Evolutionary conservation across 64 coral and sea anemone genomes (phyloP).

Genomic region (Actinia tenebrosa): DNA sequence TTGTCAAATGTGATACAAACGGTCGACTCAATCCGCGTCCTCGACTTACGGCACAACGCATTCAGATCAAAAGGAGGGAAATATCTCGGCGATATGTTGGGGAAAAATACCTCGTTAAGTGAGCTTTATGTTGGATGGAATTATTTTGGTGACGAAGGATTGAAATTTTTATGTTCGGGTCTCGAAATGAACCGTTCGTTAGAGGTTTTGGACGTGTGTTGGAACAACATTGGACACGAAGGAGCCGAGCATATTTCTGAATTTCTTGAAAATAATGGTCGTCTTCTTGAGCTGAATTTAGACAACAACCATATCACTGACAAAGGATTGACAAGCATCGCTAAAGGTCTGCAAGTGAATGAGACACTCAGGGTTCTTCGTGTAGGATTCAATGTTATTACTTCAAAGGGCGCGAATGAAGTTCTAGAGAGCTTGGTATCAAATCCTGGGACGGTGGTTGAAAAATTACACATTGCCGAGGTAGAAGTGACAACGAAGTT

Average conservation of each 20-base stretch:
- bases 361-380: constrained; percentile 47
- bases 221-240: constrained; percentile 74
- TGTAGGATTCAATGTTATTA: constrained; percentile 63
- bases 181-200: constrained; percentile 47
- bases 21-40: constrained; percentile 32
- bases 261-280: constrained; percentile 49
- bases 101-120: constrained; percentile 34
- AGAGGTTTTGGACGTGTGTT: constrained; percentile 66
- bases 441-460: constrained; percentile 44
- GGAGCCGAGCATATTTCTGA: constrained; percentile 40
- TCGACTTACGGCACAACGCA: constrained; percentile 70
- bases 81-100: constrained; percentile 59
- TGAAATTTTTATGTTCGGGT: constrained; percentile 40
- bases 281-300: constrained; percentile 65
- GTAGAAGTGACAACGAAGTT: constrained; percentile 61
- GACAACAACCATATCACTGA: constrained; percentile 86
- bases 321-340: constrained; percentile 56
- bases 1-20: constrained; percentile 77
- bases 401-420: constrained; percentile 52
- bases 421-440: constrained; percentile 47
- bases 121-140: constrained; percentile 83
- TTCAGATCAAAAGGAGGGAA: constrained; percentile 47
- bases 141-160: constrained; percentile 63
- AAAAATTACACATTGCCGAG: constrained; percentile 64
- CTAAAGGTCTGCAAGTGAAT: constrained; percentile 66